These are phyloP conservation scores for Leptosomus discolor DNA, from an alignment of 2,113 vertebrate genomes.

Conservation along the genomic window DNA sequence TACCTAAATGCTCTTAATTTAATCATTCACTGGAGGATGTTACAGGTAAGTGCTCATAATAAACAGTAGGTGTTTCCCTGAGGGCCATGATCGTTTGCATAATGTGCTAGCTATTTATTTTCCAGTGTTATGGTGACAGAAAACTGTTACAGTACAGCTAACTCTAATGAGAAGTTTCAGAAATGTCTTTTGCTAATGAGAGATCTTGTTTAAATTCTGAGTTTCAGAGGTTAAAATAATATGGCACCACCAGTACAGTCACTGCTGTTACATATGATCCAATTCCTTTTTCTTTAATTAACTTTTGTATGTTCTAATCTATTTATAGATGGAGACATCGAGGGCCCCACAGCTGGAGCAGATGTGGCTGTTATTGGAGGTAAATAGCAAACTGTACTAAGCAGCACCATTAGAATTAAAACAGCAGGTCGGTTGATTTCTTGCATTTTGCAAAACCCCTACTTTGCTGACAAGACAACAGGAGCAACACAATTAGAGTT, in stretches of 20 bases:
- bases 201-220: neutral
- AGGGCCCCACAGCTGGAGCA: constrained; percentile 32
- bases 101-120: constrained; percentile 48
- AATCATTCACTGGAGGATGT: constrained; percentile 29
- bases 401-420: neutral
- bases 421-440: neutral
- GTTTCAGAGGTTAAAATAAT: constrained; percentile 20
- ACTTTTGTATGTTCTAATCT: constrained; percentile 18
- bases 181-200: neutral
- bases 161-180: neutral
- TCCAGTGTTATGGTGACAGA: neutral
- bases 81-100: constrained; percentile 1
- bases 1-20: constrained; percentile 28
- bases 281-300: constrained; percentile 23
- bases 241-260: neutral
- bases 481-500: constrained; percentile 1
- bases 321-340: constrained; percentile 54
- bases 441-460: neutral
- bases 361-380: constrained; percentile 71
- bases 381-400: neutral
- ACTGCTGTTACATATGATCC: neutral
- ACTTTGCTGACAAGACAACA: constrained; percentile 26
- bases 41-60: constrained; percentile 40
- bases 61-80: constrained; percentile 46
- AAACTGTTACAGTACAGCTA: neutral